These are phyloP conservation scores for Pitangus sulphuratus DNA, from an alignment of 2,797 vertebrate genomes.

Conservation along the genomic window DNA sequence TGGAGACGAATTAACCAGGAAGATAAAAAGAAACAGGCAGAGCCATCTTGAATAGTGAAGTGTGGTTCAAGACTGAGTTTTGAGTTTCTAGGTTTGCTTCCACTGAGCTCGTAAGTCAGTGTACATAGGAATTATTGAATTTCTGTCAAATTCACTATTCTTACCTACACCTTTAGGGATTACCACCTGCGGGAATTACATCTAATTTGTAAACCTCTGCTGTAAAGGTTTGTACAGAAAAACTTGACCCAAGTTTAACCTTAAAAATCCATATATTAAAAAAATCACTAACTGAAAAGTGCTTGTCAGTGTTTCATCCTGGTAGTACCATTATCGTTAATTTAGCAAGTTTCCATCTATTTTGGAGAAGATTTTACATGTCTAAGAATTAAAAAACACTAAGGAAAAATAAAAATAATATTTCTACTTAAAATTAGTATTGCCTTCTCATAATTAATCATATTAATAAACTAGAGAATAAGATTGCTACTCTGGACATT, in stretches of 20 bases:
- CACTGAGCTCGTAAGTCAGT: neutral
- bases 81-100: neutral
- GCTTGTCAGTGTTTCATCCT: neutral
- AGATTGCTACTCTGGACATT: neutral
- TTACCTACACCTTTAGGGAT: neutral
- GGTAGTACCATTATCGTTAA: neutral
- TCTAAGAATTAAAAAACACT: neutral
- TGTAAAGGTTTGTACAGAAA: neutral
- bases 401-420: neutral
- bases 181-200: neutral
- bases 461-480: neutral
- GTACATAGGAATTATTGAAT: neutral
- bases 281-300: neutral
- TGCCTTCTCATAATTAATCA: neutral
- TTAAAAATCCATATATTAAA: neutral
- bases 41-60: neutral
- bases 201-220: neutral
- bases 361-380: neutral
- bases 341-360: neutral
- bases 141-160: neutral
- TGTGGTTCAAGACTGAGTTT: neutral
- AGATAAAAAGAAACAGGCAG: neutral
- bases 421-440: neutral
- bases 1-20: neutral
- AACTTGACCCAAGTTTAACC: neutral